Evolutionary conservation across 2,888 invertebrate genomes (phyloP), one percentile per base, ranked within the genome.

Genomic region (Cephalotes varians): DNA sequence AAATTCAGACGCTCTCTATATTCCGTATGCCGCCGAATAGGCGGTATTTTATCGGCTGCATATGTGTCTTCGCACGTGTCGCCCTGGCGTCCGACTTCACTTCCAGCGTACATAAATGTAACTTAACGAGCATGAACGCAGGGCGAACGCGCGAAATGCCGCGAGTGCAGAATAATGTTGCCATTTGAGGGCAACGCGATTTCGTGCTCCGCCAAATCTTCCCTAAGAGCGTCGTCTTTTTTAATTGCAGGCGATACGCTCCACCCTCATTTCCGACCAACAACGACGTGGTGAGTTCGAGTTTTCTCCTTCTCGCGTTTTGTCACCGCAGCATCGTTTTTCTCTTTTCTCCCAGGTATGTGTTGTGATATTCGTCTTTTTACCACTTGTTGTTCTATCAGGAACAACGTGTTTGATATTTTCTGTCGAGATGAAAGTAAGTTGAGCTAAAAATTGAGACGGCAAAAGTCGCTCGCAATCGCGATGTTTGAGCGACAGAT

Each of bases 201-300:
- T 69, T 51, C 28, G 49, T 28, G 25, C 56, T 56, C 34, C 18
- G 28, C 47, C 7, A n/a, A n/a, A 73, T 40, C 21, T 28, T 82
- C 49, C 34, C 51, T 69, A 69, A 82, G 31, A 51, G 34, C 56
- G 31, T 28, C 64, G 18, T 74, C 10, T 72, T 81, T 77, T 81
- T 86, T 64, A 56, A 74, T 88, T 87, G 18, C 85, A 85, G 87
- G 54, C 62, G 72, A 79, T 58, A 56, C 54, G 34, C 15, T 15
- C 56, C 28, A 60, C 62, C 74, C 60, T 82, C 71, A 40, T 60
- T 65, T 69, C 58, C 65, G 81, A 73, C 51, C 60, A 79, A 54
- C 74, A 80, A 58, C 82, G 74, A 85, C 83, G 86, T 37, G 87
- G 83, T 86, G 74, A 83, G 84, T 85, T 84, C 25, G 9, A 40